A percentile compares a stretch with the other conserved stretches of the same genome.
Evolutionary conservation across 2,888 invertebrate genomes (phyloP).

Genomic region (Priapulus caudatus): DNA sequence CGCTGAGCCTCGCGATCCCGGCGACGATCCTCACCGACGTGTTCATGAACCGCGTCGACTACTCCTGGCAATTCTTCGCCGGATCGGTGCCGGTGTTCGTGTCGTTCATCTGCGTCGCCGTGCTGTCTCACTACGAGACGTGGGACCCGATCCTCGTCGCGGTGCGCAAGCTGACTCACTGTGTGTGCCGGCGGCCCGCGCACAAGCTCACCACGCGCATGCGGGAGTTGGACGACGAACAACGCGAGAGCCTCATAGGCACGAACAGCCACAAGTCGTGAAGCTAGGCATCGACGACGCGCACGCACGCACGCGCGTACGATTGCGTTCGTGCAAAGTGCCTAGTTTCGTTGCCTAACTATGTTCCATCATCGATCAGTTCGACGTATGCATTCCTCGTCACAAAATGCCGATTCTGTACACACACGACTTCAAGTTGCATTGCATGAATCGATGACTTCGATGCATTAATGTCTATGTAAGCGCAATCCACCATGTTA

Average conservation of each 20-base stretch:
- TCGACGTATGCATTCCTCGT: too few species aligned
- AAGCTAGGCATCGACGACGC: too few species aligned
- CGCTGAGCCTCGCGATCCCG: conserved; percentile 74
- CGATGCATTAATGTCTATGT: too few species aligned
- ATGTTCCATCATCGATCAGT: too few species aligned
- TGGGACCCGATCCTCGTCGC: conserved; percentile 56
- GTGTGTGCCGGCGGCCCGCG: conserved; percentile 27
- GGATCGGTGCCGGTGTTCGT: conserved; percentile 65
- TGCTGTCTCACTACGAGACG: conserved; percentile 62
- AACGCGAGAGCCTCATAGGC: conserved; percentile 55
- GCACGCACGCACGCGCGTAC: too few species aligned
- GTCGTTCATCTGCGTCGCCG: conserved; percentile 56
- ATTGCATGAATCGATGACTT: too few species aligned
- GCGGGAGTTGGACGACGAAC: conserved; percentile 52
- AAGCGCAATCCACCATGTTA: too few species aligned
- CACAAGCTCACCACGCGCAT: conserved; percentile 24
- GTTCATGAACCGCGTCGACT: conserved; percentile 38
- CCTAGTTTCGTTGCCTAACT: too few species aligned
- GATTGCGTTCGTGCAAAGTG: too few species aligned
- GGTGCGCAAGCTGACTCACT: conserved; percentile 31
- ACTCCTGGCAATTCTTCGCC: conserved; percentile 53
- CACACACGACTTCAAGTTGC: too few species aligned
- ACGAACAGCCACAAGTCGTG: conserved; percentile 21
- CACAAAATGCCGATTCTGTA: too few species aligned
- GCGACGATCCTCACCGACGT: conserved; percentile 76